Base-by-base conservation (phyloP, 2,888 invertebrate species). In the Stenolophus ochropezus region DNA sequence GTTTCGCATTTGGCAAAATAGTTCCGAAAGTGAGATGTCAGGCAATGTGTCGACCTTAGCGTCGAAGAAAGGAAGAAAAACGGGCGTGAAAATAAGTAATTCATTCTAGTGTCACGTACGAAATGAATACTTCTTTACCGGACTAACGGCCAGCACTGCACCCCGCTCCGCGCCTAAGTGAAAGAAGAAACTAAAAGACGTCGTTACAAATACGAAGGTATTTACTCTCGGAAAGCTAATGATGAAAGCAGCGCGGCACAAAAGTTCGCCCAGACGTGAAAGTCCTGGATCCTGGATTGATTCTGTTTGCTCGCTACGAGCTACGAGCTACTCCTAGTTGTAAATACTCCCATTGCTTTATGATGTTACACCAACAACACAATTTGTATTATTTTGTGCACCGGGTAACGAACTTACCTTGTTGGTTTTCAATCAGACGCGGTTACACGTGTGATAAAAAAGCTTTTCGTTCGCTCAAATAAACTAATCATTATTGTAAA, bases 161-260 rank as follows among this genome's bases (percentile, higher is more conserved):
- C 5, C 33, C 27, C 58, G 58, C 23, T n/a, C 18, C 33, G 42
- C 69, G 69, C 42, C 20, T 73, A 76, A 76, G 76, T 58, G 76
- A 76, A 76, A 76, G 76, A 76, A 76, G 76, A 58, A 76, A 76
- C 76, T 76, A 42, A 58, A 76, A 76, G 58, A 53, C 76, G 76
- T 76, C 76, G 53, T 53, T 76, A 76, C 76, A 76, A 76, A 76
- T 76, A 76, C 58, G 58, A 25, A 65, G 18, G 51, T 79, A 71
- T 71, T 79, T 79, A 71, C 79, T 69, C 61, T 69, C 51, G 47
- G 79, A 65, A 65, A 61, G 78, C 78, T 78, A 78, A 78, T 78
- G 78, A 78, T 78, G 78, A 78, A 65, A 78, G 49, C 71, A 18
- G 49, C 18, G 16, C 21, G 61, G n/a, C 18, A 25, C 65, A 77